Conservation (phyloP, 1,140 invertebrate species). For the Trachymyrmex cornetzi region DNA sequence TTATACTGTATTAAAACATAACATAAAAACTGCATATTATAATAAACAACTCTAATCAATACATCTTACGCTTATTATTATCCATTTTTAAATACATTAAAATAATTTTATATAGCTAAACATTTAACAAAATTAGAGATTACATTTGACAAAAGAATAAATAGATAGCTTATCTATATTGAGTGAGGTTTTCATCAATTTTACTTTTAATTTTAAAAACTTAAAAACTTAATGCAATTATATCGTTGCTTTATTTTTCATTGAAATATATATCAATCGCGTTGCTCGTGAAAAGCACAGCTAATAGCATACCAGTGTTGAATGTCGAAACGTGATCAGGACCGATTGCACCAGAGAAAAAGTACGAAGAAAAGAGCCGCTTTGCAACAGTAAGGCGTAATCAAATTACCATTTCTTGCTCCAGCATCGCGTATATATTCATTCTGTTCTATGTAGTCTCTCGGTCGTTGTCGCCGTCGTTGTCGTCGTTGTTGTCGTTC, state of each 20-base stretch:
- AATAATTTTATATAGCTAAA: too few relatives aligned
- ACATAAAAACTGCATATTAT: too few relatives aligned
- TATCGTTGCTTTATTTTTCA: neutral
- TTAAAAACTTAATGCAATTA: neutral
- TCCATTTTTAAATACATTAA: too few relatives aligned
- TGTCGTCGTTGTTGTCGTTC: conserved; percentile 27
- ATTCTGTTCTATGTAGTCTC: conserved; percentile 9
- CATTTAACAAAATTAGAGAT: too few relatives aligned
- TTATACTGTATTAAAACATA: too few relatives aligned
- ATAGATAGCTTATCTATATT: neutral
- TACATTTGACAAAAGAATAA: neutral
- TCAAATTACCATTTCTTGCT: conserved; percentile 58
- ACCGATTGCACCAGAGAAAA: conserved; percentile 2
- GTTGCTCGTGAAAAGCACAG: neutral
- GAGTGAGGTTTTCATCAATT: neutral
- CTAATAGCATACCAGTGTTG: neutral
- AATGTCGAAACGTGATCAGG: conserved; percentile 9
- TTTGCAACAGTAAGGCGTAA: conserved; percentile 30
- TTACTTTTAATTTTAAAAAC: neutral
- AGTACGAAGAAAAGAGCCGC: neutral
- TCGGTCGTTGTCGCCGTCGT: conserved; percentile 22
- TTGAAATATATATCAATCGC: neutral
- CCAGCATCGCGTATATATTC: neutral
- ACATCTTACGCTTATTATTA: too few relatives aligned
- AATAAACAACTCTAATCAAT: too few relatives aligned